Evolutionary conservation across 1,140 invertebrate genomes (phyloP).

Genomic region (Bombus terrestris): DNA sequence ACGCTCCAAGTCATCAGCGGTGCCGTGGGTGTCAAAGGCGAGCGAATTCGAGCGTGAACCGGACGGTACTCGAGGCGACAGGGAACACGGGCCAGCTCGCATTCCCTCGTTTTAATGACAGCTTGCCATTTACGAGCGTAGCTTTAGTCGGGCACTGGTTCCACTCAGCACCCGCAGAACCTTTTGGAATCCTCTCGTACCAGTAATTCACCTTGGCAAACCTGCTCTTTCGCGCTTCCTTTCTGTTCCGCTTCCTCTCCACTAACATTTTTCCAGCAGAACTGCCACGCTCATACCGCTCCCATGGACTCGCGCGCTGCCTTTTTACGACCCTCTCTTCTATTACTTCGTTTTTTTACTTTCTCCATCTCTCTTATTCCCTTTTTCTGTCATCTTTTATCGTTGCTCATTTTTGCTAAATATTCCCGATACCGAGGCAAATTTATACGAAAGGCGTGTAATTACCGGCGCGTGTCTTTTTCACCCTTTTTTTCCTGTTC

Average conservation of each 20-base stretch:
- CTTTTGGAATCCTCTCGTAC: slow-evolving; percentile 33
- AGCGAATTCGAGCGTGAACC: slow-evolving; percentile 31
- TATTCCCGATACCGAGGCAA: slow-evolving; percentile 38
- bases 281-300: slow-evolving; percentile 26
- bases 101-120: slow-evolving; percentile 65
- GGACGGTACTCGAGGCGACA: slow-evolving; percentile 43
- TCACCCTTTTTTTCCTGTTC: background rate
- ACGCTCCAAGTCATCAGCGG: slow-evolving; percentile 1
- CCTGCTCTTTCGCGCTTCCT: slow-evolving; percentile 35
- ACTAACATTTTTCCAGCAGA: slow-evolving; percentile 40
- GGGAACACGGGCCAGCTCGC: slow-evolving; percentile 29
- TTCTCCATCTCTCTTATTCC: background rate
- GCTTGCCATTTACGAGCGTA: slow-evolving; percentile 60
- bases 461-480: slow-evolving; percentile 44
- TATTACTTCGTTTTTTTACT: background rate
- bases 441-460: slow-evolving; percentile 42
- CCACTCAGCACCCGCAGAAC: slow-evolving; percentile 5
- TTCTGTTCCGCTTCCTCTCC: slow-evolving; percentile 26
- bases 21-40: slow-evolving; percentile 11
- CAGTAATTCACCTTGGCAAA: slow-evolving; percentile 61
- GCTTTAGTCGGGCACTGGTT: slow-evolving; percentile 31
- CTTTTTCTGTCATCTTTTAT: slow-evolving; percentile 1
- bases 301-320: slow-evolving; percentile 16
- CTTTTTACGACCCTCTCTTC: slow-evolving; percentile 37
- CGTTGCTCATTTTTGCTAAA: slow-evolving; percentile 12